Percentiles rank a stretch among this genome's conserved stretches.
Evolutionary conservation across 23 tunicate species (phyloP).

Genomic region (Styela plicata): DNA sequence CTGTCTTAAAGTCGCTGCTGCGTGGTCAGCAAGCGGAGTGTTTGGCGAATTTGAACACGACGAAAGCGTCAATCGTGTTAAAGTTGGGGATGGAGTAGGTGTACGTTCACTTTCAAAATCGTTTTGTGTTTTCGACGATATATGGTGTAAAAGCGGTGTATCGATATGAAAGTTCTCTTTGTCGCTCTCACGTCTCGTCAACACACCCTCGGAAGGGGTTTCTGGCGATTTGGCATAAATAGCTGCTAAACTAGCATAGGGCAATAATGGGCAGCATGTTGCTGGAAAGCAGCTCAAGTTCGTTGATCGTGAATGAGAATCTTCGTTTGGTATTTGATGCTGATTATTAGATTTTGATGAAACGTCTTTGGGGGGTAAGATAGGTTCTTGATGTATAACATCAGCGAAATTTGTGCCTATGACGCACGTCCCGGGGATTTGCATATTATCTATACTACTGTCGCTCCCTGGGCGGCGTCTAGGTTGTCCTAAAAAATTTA

Average conservation of each 20-base stretch:
- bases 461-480: not conserved
- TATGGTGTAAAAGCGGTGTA: not conserved
- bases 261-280: constrained; percentile 4
- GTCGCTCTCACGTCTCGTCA: not conserved
- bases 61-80: constrained; percentile 11
- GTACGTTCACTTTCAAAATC: not conserved
- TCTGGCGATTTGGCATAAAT: not conserved
- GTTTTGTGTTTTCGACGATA: not conserved
- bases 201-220: not conserved
- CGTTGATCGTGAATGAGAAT: not conserved
- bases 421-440: constrained; percentile 12
- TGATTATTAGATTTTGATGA: too few species aligned
- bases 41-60: constrained; percentile 9
- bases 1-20: not conserved
- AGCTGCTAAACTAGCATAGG: not conserved
- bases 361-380: not conserved
- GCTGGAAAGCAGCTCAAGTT: not conserved
- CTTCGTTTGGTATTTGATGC: too few species aligned
- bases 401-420: not conserved
- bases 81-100: constrained; percentile 18
- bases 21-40: not conserved
- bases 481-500: not conserved
- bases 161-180: not conserved
- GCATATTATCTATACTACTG: not conserved
- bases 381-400: constrained; percentile 14